phyloP scores from a whole-genome alignment of 2,888 invertebrate species.

The Choristoneura rosaceana region DNA sequence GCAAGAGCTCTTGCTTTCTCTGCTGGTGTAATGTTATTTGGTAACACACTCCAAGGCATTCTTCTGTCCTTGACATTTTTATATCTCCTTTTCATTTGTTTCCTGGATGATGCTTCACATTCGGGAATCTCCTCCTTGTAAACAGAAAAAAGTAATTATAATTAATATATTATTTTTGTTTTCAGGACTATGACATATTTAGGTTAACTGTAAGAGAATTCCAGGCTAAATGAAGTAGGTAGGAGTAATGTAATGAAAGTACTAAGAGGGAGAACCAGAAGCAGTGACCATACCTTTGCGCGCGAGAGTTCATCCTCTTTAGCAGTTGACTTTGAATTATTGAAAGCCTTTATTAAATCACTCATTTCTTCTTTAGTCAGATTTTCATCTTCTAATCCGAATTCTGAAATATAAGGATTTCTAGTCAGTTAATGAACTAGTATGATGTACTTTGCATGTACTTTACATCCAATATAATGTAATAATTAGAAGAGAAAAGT shows the following conservation, averaged over 20 bases:
- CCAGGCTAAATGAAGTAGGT: no score
- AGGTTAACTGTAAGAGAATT: no score
- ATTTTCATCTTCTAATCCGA: slow-evolving; percentile 77
- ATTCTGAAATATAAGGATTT: slow-evolving; percentile 61
- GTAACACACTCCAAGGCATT: slow-evolving; percentile 79
- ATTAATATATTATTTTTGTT: background rate
- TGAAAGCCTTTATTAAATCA: slow-evolving; percentile 75
- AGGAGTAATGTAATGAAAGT: background rate
- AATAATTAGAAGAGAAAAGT: no score
- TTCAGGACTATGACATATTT: background rate
- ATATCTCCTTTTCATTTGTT: slow-evolving; percentile 69
- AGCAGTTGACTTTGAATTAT: slow-evolving; percentile 73
- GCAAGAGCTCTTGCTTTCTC: slow-evolving; percentile 76
- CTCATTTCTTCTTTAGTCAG: slow-evolving; percentile 79
- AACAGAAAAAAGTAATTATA: background rate
- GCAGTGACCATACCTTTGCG: slow-evolving; percentile 52
- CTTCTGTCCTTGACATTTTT: slow-evolving; percentile 75
- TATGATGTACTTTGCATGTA: background rate
- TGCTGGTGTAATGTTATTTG: slow-evolving; percentile 65
- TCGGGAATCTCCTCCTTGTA: slow-evolving; percentile 50
- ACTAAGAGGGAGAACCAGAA: background rate
- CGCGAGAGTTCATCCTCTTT: slow-evolving; percentile 67
- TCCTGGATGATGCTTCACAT: slow-evolving; percentile 52
- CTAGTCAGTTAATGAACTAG: background rate
- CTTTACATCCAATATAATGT: background rate